Base-by-base conservation (phyloP, 2,888 invertebrate genomes). In the Dryocosmus kuriphilus region DNA sequence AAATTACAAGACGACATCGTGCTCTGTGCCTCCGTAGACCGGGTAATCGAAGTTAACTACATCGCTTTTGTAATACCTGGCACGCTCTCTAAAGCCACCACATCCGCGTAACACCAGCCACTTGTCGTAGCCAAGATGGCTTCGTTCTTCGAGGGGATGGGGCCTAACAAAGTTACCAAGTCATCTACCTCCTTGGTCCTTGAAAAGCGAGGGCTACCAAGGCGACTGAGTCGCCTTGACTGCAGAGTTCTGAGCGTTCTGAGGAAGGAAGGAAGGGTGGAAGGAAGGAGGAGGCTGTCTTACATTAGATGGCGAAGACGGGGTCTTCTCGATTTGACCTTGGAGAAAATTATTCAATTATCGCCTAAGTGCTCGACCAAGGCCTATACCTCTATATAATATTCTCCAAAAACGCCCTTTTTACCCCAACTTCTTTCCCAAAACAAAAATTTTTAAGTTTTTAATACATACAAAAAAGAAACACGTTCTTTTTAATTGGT, bases 331-430 rank as follows among this genome's bases (percentile, higher is more conserved):
- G 84, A 88, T 89, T 88, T 88, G 87, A 88, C 89, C 89, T 90
- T 89, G 85, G 84, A 85, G 86, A 86, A 90, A 91, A 91, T 91
- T 90, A 89, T 84, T 90, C 89, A 90, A 91, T 91, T 91, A 91
- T 89, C 88, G 83, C 86, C 87, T 90, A 90, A 90, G 90, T 90
- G 90, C 90, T 88, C 85, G 87, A 86, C 86, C 74, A 81, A 78
- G 78, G 71, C 71, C 71, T 71, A 14, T 38, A 51, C 27, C 27
- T 24, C 22, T 67, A 38, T 24, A 65, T 27, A 41, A 24, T 19
- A 19, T 51, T 71, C 46, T 30, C 51, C 27, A 16, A 27, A 67
- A 41, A 27, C 14, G 22, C n/a, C 32, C 65, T 24, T 38, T 22
- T 51, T n/a, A 22, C n/a, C 51, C 51, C 8, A 51, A 8, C 7